Percentiles rank a stretch among this genome's conserved stretches.
These are phyloP conservation scores for Bryconaethiops microstoma DNA, from an alignment of 2,797 vertebrate species.

Conservation along the genomic window DNA sequence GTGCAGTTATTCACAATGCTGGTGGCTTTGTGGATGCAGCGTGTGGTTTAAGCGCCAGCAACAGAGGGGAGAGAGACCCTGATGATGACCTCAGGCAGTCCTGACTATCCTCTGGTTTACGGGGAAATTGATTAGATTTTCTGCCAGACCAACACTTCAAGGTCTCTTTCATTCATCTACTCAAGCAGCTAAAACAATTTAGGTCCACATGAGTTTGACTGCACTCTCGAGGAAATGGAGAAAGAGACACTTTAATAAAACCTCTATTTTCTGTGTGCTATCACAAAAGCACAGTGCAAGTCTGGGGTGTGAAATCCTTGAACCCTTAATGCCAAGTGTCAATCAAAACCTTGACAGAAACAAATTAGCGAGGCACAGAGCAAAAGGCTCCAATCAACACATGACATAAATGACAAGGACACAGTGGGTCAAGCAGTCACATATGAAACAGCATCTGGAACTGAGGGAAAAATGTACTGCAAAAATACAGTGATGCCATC, in stretches of 20 bases:
- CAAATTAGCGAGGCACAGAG: slow-evolving; percentile 20
- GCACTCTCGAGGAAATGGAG: neutral
- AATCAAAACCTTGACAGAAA: slow-evolving; percentile 34
- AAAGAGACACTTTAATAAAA: neutral
- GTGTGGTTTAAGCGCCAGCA: too few relatives aligned
- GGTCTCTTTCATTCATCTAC: neutral
- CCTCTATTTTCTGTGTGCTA: neutral
- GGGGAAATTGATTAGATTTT: too few relatives aligned
- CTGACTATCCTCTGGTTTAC: too few relatives aligned
- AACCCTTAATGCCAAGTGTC: slow-evolving; percentile 41
- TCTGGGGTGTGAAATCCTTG: slow-evolving; percentile 44
- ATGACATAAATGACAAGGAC: slow-evolving; percentile 38
- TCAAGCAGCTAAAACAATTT: neutral
- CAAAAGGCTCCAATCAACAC: slow-evolving; percentile 19
- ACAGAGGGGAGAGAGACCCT: too few relatives aligned
- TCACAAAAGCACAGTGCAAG: neutral
- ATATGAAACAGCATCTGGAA: slow-evolving; percentile 6
- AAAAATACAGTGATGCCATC: slow-evolving; percentile 21
- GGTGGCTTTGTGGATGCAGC: too few relatives aligned
- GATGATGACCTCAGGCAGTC: too few relatives aligned
- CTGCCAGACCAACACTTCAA: too few relatives aligned
- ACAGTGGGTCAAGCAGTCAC: neutral
- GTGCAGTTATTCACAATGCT: too few relatives aligned
- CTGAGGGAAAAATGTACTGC: neutral
- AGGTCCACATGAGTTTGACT: neutral